Percentiles rank a stretch among this genome's conserved stretches.
phyloP scores from a whole-genome alignment of 2,888 invertebrate genomes.

The Heteromyza rotundicornis region DNA sequence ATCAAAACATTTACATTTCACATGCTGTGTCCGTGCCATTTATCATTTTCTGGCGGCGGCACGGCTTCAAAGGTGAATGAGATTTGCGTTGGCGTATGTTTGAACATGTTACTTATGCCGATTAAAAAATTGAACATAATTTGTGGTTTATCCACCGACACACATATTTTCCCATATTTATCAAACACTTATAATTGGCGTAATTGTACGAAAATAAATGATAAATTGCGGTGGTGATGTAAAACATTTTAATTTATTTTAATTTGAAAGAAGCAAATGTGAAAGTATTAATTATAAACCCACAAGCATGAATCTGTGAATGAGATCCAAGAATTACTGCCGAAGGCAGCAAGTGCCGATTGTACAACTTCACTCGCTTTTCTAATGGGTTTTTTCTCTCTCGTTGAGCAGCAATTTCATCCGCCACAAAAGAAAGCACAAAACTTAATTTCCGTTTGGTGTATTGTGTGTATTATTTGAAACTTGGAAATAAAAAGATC shows the following conservation, averaged over 20 bases:
- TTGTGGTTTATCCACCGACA: neutral
- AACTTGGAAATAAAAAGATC: conserved; percentile 23
- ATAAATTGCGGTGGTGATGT: too few species aligned
- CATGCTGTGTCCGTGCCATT: conserved; percentile 35
- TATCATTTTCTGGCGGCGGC: conserved; percentile 36
- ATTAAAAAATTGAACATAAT: too few species aligned
- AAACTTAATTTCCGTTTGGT: conserved; percentile 56
- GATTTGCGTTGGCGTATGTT: conserved; percentile 6
- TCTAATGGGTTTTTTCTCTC: too few species aligned
- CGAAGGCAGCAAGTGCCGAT: too few species aligned
- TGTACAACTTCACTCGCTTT: too few species aligned
- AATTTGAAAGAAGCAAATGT: too few species aligned
- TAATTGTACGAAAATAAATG: neutral
- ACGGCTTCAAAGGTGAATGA: conserved; percentile 4
- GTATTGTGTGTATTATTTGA: neutral
- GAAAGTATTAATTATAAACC: too few species aligned
- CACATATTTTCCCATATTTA: neutral
- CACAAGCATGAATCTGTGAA: too few species aligned
- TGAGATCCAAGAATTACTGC: too few species aligned
- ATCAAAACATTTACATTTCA: conserved; percentile 53
- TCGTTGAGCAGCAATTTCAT: conserved; percentile 21
- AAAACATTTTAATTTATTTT: too few species aligned
- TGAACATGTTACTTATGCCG: neutral
- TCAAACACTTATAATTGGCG: neutral
- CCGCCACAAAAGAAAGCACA: conserved; percentile 36